Evolutionary conservation across 2,113 vertebrate genomes (phyloP), one percentile per base, ranked within the genome.

Genomic region (Hippocampus abdominalis): DNA sequence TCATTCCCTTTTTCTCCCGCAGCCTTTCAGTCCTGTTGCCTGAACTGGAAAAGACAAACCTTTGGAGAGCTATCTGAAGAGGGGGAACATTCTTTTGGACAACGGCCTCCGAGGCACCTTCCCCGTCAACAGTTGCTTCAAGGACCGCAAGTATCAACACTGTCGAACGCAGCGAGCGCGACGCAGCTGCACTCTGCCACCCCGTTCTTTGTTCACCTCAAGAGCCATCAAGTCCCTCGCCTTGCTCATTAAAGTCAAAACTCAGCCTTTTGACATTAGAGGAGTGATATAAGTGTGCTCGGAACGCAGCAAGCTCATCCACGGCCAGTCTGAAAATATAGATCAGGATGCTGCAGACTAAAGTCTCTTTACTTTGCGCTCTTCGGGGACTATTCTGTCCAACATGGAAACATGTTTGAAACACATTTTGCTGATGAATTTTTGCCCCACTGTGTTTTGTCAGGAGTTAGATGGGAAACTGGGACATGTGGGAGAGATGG

Each of bases 41-140:
- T 53, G 69, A 83, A 86, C 92, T 91, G 92, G 87, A 93, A 93
- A 92, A 92, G 91, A 91, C 92, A 91, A 90, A 88, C 88, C 88
- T 88, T 83, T 85, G 71, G 84, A 86, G 86, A 83, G 74, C 75
- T 84, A 51, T 85, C 73, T 88, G 82, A 87, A 81, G 81, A 80
- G 84, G 77, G 72, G 68, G 72, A 65, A 29, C 39, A 77, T 81
- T 81, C 81, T 86, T 67, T 74, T 79, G 72, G 60, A 78, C 79
- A 85, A 83, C 82, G 83, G 76, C 80, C 78, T 87, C 70, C 21
- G 59, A 83, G 81, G 82, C 84, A 81, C 88, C 79, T 83, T 82
- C 66, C 81, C 67, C 61, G 81, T 49, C 76, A 44, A 74, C 69
- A 81, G 87, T 77, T 65, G 84, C 60, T 83, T 77, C 46, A 83